Conservation (phyloP, 2,113 vertebrate genomes). For the Pelecanoides urinatrix region DNA sequence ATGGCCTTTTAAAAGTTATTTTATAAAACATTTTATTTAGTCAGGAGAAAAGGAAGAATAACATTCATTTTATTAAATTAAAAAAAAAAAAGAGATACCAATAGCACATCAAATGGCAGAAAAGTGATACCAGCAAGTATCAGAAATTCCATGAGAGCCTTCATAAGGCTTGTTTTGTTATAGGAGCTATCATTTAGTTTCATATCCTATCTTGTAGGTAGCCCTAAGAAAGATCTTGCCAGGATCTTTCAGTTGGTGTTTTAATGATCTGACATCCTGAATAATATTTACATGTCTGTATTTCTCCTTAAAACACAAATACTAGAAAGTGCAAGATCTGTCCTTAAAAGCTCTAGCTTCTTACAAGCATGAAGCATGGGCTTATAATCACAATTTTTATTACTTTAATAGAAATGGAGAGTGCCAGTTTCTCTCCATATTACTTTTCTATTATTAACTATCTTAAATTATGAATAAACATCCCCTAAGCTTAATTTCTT, state of each 20-base stretch:
- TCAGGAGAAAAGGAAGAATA: not conserved
- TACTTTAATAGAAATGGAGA: not conserved
- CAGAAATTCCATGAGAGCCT: not conserved
- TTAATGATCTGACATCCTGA: not conserved
- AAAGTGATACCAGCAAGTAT: not conserved
- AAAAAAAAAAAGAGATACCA: not conserved
- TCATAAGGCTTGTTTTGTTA: not conserved
- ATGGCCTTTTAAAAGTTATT: not conserved
- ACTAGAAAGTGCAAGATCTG: not conserved
- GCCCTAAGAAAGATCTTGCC: not conserved
- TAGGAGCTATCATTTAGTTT: not conserved
- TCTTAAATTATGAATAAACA: slow-evolving; percentile 44
- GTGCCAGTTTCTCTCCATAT: not conserved
- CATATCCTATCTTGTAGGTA: not conserved
- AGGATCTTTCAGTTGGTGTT: not conserved
- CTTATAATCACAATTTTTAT: slow-evolving; percentile 22
- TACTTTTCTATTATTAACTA: slow-evolving; percentile 9
- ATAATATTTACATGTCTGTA: not conserved
- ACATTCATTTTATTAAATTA: not conserved
- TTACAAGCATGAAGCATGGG: not conserved
- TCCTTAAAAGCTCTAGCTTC: not conserved
- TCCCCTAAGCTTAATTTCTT: slow-evolving; percentile 9
- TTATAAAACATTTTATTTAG: not conserved
- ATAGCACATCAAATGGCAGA: not conserved
- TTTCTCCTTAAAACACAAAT: not conserved